Conservation (phyloP, 2,113 vertebrate genomes). For the Tupaia tana region DNA sequence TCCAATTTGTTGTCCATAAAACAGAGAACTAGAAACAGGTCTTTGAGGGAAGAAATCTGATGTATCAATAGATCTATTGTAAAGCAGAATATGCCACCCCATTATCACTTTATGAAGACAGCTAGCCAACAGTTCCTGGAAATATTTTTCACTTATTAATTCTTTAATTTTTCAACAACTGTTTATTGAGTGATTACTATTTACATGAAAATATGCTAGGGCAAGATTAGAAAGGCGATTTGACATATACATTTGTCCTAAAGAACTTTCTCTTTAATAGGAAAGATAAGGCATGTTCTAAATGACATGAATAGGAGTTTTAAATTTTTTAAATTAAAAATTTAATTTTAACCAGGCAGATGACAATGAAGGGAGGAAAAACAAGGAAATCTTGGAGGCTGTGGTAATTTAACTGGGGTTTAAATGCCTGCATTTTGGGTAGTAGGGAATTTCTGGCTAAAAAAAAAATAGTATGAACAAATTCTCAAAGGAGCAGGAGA, state of each 20-base stretch:
- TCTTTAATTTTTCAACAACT: not conserved
- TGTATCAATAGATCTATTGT: too few species aligned
- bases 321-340: not conserved
- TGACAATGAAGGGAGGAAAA: not conserved
- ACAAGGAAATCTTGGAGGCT: not conserved
- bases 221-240: constrained; percentile 4
- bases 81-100: too few species aligned
- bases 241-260: not conserved
- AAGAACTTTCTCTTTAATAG: not conserved
- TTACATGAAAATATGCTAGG: not conserved
- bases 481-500: not conserved
- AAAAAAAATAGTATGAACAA: not conserved
- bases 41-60: too few species aligned
- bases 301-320: not conserved
- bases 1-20: too few species aligned
- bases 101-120: not conserved
- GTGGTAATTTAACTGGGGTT: not conserved
- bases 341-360: not conserved
- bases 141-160: not conserved
- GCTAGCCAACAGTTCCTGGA: not conserved
- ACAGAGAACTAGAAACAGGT: too few species aligned
- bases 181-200: not conserved
- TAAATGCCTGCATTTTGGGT: not conserved
- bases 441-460: not conserved
- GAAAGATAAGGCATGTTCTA: not conserved